Evolutionary conservation across 2,888 invertebrate genomes (phyloP).

Genomic region (Ophion costatus): DNA sequence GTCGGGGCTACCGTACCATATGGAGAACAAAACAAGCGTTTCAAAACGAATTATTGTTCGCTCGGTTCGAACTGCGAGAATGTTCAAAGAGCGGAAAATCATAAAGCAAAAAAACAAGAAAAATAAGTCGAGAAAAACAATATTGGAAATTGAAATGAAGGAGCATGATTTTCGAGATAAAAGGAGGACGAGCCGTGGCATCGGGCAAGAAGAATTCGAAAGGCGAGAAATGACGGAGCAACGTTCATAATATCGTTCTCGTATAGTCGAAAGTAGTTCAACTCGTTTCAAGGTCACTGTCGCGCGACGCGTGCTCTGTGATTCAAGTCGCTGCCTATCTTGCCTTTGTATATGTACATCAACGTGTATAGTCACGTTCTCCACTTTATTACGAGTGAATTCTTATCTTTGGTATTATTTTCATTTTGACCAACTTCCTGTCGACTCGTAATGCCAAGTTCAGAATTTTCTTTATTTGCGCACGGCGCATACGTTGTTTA

Average conservation of each 20-base stretch:
- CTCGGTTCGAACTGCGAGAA: background rate
- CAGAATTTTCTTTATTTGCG: background rate
- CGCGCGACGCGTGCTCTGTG: constrained; percentile 63
- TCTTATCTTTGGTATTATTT: background rate
- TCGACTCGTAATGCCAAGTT: background rate
- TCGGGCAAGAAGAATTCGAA: constrained; percentile 11
- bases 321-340: constrained; percentile 26
- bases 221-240: constrained; percentile 29
- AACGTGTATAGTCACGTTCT: background rate
- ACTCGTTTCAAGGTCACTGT: constrained; percentile 70
- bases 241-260: constrained; percentile 37
- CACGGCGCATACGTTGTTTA: background rate
- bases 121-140: background rate
- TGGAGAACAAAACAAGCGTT: background rate
- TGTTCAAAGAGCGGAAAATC: background rate
- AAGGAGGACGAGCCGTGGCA: background rate
- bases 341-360: constrained; percentile 8
- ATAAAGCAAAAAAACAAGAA: background rate
- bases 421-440: background rate
- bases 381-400: background rate
- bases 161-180: background rate
- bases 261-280: constrained; percentile 56
- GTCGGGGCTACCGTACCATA: background rate
- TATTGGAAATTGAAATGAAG: background rate
- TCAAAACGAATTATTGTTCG: background rate